Evolutionary conservation across 2,888 invertebrate genomes (phyloP).

Genomic region (Protodeltote pygarga): DNA sequence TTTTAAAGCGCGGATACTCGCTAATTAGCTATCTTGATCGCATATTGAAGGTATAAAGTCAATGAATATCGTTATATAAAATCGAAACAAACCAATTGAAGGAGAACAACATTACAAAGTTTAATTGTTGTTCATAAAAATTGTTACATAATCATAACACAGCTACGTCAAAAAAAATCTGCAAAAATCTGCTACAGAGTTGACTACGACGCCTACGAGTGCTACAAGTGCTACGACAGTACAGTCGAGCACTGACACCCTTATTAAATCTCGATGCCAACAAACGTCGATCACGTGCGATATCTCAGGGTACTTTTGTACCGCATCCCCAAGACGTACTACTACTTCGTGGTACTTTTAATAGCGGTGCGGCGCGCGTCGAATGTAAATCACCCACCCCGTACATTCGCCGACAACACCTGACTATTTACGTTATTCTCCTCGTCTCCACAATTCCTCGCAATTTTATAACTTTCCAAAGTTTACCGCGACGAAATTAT

Average conservation of each 20-base stretch:
- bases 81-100: too few species aligned
- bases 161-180: too few species aligned
- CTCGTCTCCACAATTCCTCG: conserved; percentile 62
- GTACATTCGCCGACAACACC: conserved; percentile 65
- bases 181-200: too few species aligned
- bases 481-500: conserved; percentile 65
- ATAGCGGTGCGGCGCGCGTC: conserved; percentile 63
- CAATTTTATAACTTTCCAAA: conserved; percentile 77
- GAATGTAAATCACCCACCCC: conserved; percentile 73
- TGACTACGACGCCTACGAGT: too few species aligned
- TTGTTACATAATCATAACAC: too few species aligned
- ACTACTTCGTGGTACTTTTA: conserved; percentile 67
- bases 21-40: too few species aligned
- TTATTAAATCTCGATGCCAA: conserved; percentile 4
- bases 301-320: conserved; percentile 12
- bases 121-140: too few species aligned
- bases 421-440: conserved; percentile 73
- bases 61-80: too few species aligned
- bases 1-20: too few species aligned
- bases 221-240: too few species aligned
- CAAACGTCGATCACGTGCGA: conserved; percentile 31
- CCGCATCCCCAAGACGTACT: conserved; percentile 39
- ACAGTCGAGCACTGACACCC: not conserved
- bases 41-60: too few species aligned
- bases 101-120: too few species aligned